Conservation (phyloP, 1,140 invertebrate species). For the Zophobas morio region DNA sequence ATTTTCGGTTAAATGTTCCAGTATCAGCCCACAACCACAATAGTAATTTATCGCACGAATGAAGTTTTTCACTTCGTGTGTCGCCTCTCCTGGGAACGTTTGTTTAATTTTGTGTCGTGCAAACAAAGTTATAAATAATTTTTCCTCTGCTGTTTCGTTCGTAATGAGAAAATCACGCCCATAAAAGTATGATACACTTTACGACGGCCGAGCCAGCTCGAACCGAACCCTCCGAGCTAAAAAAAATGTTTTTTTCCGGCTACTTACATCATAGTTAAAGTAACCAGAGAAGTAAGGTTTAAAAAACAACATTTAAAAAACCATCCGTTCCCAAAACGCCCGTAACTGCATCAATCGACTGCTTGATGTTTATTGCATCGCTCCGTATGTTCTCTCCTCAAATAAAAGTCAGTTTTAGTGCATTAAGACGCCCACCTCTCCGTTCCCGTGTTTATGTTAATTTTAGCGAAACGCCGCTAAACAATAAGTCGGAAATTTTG, state of each 20-base stretch:
- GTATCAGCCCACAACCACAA: too few species aligned
- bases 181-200: neutral
- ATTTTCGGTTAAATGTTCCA: too few species aligned
- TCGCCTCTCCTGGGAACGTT: neutral
- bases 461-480: constrained; percentile 27
- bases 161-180: constrained; percentile 10
- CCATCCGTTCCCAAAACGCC: too few species aligned
- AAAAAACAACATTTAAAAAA: too few species aligned
- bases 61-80: neutral
- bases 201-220: neutral
- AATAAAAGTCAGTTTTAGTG: constrained; percentile 14
- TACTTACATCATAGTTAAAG: too few species aligned
- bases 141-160: neutral
- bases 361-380: constrained; percentile 1
- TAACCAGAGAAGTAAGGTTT: too few species aligned
- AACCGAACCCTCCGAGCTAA: too few species aligned
- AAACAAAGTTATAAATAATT: constrained; percentile 17
- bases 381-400: neutral
- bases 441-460: constrained; percentile 25
- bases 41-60: too few species aligned
- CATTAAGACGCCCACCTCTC: constrained; percentile 7
- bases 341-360: neutral
- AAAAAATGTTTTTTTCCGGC: too few species aligned
- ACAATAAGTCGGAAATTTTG: constrained; percentile 22
- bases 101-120: constrained; percentile 1